Evolutionary conservation across 2,888 invertebrate species (phyloP).

Genomic region (Philaethria dido): DNA sequence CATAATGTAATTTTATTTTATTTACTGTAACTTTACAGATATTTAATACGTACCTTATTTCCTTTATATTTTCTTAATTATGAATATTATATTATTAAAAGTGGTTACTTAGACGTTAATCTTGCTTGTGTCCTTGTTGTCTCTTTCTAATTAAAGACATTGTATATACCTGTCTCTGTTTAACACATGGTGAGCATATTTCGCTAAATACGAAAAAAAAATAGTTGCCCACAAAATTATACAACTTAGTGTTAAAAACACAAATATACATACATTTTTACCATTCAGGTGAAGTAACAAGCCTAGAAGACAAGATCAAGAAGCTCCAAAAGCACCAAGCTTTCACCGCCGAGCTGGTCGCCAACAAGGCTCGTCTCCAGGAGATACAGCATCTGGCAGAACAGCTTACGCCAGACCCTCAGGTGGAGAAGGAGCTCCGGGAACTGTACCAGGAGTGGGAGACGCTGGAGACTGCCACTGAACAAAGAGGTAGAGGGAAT

Average conservation of each 20-base stretch:
- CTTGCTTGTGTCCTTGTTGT: background rate
- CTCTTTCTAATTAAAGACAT: background rate
- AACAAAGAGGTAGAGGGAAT: constrained; percentile 42
- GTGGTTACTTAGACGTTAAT: too few species aligned
- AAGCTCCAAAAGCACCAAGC: constrained; percentile 97
- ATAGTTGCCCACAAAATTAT: too few species aligned
- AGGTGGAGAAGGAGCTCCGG: constrained; percentile 88
- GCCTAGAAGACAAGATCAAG: constrained; percentile 97
- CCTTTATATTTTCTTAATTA: too few species aligned
- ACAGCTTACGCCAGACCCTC: constrained; percentile 88
- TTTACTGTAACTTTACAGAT: too few species aligned
- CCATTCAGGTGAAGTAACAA: constrained; percentile 86
- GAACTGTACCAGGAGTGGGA: constrained; percentile 90
- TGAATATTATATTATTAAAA: too few species aligned
- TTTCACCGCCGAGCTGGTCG: constrained; percentile 95
- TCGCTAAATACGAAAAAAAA: too few species aligned
- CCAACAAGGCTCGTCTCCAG: constrained; percentile 93
- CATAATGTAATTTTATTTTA: too few species aligned
- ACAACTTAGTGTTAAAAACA: too few species aligned
- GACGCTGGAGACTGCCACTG: constrained; percentile 87
- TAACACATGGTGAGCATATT: too few species aligned
- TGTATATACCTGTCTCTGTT: background rate
- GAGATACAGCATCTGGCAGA: constrained; percentile 90
- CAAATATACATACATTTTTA: too few species aligned
- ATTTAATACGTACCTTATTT: too few species aligned